Evolutionary conservation across 2,797 vertebrate species (phyloP).

Genomic region (Periophthalmus magnuspinnatus): DNA sequence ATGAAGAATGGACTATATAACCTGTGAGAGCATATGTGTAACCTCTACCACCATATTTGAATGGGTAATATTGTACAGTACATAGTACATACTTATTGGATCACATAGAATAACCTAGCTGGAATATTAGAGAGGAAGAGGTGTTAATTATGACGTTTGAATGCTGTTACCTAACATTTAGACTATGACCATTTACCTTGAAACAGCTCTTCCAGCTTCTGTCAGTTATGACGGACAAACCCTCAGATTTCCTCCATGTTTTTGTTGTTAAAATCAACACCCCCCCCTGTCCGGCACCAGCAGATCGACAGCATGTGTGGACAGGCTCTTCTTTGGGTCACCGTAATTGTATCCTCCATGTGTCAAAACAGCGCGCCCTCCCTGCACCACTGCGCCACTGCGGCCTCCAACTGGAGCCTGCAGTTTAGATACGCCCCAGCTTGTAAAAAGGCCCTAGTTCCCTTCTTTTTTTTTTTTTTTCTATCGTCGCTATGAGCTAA

Average conservation of each 20-base stretch:
- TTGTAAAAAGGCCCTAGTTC: constrained; percentile 58
- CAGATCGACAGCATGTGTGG: constrained; percentile 86
- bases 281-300: constrained; percentile 34
- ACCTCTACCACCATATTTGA: too few species aligned
- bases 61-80: too few species aligned
- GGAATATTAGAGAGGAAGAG: too few species aligned
- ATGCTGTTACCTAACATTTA: too few species aligned
- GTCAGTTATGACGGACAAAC: neutral
- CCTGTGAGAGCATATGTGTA: too few species aligned
- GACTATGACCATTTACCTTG: neutral
- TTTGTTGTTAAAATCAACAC: constrained; percentile 41
- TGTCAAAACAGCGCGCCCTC: constrained; percentile 83
- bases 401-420: constrained; percentile 53
- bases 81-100: too few species aligned
- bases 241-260: neutral
- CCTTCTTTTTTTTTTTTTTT: neutral
- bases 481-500: constrained; percentile 67
- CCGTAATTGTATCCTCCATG: constrained; percentile 93
- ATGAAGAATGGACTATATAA: too few species aligned
- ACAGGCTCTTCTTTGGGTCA: constrained; percentile 88
- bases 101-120: too few species aligned
- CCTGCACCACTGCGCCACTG: constrained; percentile 28
- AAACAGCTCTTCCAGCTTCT: neutral
- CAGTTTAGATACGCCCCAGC: constrained; percentile 69
- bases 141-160: too few species aligned